Percentiles rank a stretch among this genome's conserved stretches.
phyloP scores from a whole-genome alignment of 2,888 invertebrate species.

The Physocephala rufipes region DNA sequence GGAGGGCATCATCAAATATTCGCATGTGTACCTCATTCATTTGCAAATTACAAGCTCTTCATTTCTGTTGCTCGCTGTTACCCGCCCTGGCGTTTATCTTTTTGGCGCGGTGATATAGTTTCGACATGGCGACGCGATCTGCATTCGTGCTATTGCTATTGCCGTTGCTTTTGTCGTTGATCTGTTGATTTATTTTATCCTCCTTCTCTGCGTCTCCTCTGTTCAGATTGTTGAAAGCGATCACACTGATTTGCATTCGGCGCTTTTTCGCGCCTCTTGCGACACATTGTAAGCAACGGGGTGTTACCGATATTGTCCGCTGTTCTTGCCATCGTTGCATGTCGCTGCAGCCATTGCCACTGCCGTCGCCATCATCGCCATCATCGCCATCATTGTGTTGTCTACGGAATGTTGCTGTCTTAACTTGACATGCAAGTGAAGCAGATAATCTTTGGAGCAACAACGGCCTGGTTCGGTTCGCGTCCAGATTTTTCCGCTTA shows the following conservation, averaged over 20 bases:
- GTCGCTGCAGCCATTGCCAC: background rate
- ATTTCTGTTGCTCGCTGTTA: conserved; percentile 18
- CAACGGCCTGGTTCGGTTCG: conserved; percentile 2
- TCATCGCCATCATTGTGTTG: background rate
- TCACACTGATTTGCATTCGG: conserved; percentile 39
- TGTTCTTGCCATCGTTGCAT: background rate
- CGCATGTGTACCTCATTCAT: conserved; percentile 31
- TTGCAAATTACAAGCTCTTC: conserved; percentile 29
- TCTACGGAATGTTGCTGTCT: conserved; percentile 24
- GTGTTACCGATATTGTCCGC: background rate
- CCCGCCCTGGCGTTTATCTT: background rate
- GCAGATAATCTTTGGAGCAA: conserved; percentile 40
- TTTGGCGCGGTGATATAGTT: conserved; percentile 12
- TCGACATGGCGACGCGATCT: background rate
- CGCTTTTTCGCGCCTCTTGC: conserved; percentile 35
- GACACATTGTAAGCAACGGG: conserved; percentile 25
- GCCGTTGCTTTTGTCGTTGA: background rate
- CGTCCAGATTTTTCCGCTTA: conserved; percentile 11
- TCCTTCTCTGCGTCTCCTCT: background rate
- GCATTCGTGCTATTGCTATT: background rate
- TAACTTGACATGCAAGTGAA: conserved; percentile 42
- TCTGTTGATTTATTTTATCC: conserved; percentile 18
- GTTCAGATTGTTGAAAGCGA: conserved; percentile 30
- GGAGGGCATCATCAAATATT: background rate
- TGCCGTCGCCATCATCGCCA: background rate